Evolutionary conservation across 2,797 vertebrate species (phyloP), one percentile per base, ranked within the genome.

Genomic region (Oreochromis grahami): DNA sequence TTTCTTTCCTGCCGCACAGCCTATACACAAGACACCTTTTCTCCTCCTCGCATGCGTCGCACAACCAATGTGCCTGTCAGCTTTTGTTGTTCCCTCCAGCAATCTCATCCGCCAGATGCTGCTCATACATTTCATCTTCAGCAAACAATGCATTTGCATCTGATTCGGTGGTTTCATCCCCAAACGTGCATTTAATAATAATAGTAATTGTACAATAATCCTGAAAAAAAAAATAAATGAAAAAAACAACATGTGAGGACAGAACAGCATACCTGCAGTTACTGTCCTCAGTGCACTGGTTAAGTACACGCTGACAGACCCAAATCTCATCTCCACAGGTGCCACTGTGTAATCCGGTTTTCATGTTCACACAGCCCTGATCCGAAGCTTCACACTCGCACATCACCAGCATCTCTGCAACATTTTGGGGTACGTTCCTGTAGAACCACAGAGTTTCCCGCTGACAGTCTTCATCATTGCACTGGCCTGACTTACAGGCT

Each of bases 381-480:
- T 99, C 97, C 8, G 90, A 91, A 32, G 87, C 91, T 51, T 88
- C 79, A 38, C 98, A 99, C 51, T 97, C 93, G 81, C 98, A 99
- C 92, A 99, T 97, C 65, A 93, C 95, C 93, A 99, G 87, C 96
- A 96, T 97, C 86, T 98, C 96, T 51, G 97, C 97, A 79, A 97
- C 83, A 38, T 95, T 95, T 45, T 87, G 92, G 38, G 97, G 97
- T 95, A 97, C 95, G 32, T 93, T 94, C 78, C 74, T 68, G 70
- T 98, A 98, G 94, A 99, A 98, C 88, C 88, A 90, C 80, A 87
- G 93, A 34, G 95, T 92, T 50, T 90, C 96, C 74, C 77, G 87
- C 88, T 94, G 96, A 89, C 98, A 99, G 43, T 45, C 94, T 45
- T 93, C 91, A 8, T 83, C 56, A 45, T 96, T 82, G 48, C 98